Evolutionary conservation across 2,797 vertebrate species (phyloP), one percentile per base, ranked within the genome.

Genomic region (Orientallactaga sibirica): DNA sequence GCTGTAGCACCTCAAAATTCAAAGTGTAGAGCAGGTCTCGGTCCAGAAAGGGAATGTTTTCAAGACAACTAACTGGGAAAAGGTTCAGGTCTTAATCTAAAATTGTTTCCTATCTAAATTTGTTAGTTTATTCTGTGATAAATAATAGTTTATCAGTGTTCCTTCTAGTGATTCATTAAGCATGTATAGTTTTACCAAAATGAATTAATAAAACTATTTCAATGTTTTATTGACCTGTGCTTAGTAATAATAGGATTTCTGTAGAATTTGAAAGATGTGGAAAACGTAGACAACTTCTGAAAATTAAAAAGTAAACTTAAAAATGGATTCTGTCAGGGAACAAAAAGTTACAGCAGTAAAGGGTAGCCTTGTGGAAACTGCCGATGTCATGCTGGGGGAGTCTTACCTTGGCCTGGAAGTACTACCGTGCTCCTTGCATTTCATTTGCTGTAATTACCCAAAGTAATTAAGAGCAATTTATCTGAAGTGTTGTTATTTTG

Each of bases 1-100:
- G 98, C 98, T 83, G 78, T 70, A 91, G 96, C 96, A 97, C 86
- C 96, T 97, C 97, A 97, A 97, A 92, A 93, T 97, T 97, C 80
- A 90, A 73, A 78, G 48, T 20, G 20, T 82, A 33, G 43, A 18
- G 1, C 37, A 22, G 0, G 0, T 0, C 0, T 89, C 70, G 15
- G 55, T 58, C 55, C 55, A 2, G 52, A 94, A 86, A 74, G 70
- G 43, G 52, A 33, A 48, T 66, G 1, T 73, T 84, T 94, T 85
- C 77, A 76, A 92, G 61, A 86, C 94, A 92, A 89, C 78, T 85
- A 89, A 92, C 64, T 80, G 22, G n/a, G 86, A 91, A 93, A 71
- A 71, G 0, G 20, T 64, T 83, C 37, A 71, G 66, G 27, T 91
- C 92, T 93, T 81, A 75, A 76, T 86, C 73, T 90, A 80, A 86